Evolutionary conservation across 2,797 vertebrate genomes (phyloP).

Genomic region (Rhinatrema bivittatum): DNA sequence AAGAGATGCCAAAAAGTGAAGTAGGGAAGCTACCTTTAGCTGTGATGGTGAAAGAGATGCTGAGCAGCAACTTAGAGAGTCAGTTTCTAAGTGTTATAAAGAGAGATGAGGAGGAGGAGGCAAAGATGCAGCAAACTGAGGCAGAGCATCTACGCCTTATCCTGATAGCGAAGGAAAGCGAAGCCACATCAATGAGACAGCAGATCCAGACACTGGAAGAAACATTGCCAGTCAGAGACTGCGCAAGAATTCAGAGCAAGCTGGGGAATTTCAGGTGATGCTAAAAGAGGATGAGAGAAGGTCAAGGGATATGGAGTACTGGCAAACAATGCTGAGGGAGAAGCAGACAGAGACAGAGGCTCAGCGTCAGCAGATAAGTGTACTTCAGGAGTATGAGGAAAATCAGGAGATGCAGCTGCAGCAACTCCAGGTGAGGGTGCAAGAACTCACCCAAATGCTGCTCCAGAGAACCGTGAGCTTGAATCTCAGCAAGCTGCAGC

Average conservation of each 20-base stretch:
- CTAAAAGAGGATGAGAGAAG: conserved; percentile 32
- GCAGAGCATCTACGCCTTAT: conserved; percentile 1
- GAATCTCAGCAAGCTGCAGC: conserved; percentile 34
- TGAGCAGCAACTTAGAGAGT: background rate
- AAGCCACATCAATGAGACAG: conserved; percentile 16
- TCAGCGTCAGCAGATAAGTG: conserved; percentile 36
- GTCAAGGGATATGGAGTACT: conserved; percentile 31
- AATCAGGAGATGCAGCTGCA: conserved; percentile 41
- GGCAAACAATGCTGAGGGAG: conserved; percentile 44
- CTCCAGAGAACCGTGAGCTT: conserved; percentile 48
- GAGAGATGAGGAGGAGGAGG: conserved; percentile 24
- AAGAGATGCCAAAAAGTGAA: background rate
- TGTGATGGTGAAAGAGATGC: background rate
- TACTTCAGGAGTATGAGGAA: conserved; percentile 36
- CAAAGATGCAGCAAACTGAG: conserved; percentile 4
- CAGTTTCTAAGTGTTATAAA: background rate
- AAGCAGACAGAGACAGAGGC: conserved; percentile 44
- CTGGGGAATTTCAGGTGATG: conserved; percentile 24
- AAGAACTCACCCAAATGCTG: conserved; percentile 38
- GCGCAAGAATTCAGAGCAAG: conserved; percentile 31
- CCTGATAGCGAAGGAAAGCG: conserved; percentile 18
- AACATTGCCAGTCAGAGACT: conserved; percentile 15
- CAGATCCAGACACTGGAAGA: conserved; percentile 19
- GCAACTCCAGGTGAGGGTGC: conserved; percentile 31
- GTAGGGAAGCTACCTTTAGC: background rate